phyloP scores from a whole-genome alignment of 2,888 invertebrate species.

The Melinaea menophilus region DNA sequence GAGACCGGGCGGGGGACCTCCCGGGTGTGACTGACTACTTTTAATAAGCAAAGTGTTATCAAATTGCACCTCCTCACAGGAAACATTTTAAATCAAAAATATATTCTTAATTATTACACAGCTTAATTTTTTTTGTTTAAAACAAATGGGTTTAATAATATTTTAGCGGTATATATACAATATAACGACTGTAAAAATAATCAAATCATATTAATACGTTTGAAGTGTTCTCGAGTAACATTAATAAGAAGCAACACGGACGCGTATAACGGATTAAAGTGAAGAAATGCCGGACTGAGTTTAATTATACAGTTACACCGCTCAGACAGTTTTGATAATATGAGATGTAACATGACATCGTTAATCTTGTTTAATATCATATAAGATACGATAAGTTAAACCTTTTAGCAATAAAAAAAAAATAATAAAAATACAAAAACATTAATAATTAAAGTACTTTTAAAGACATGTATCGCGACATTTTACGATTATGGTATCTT shows the following conservation, averaged over 20 bases:
- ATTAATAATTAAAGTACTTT: background rate
- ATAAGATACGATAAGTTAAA: background rate
- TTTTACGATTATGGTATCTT: slow-evolving; percentile 5
- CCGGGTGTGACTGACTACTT: background rate
- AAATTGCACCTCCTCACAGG: too few relatives aligned
- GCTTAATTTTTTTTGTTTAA: too few relatives aligned
- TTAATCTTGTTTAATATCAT: background rate
- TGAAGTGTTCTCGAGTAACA: background rate
- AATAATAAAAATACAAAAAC: background rate
- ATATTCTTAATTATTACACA: too few relatives aligned
- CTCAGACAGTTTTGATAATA: slow-evolving; percentile 8
- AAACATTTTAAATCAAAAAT: too few relatives aligned
- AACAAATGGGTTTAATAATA: too few relatives aligned
- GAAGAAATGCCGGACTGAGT: slow-evolving; percentile 20
- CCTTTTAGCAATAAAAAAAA: background rate
- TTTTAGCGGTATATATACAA: too few relatives aligned
- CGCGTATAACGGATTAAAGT: slow-evolving; percentile 18
- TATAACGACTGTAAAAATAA: too few relatives aligned
- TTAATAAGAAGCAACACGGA: slow-evolving; percentile 11
- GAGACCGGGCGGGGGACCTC: background rate
- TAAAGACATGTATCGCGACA: background rate
- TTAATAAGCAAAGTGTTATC: background rate
- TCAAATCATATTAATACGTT: too few relatives aligned
- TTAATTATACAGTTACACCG: slow-evolving; percentile 27
- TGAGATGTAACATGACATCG: slow-evolving; percentile 7